phyloP scores from a whole-genome alignment of 2,797 vertebrate species.

The Myiotriccus ornatus region DNA sequence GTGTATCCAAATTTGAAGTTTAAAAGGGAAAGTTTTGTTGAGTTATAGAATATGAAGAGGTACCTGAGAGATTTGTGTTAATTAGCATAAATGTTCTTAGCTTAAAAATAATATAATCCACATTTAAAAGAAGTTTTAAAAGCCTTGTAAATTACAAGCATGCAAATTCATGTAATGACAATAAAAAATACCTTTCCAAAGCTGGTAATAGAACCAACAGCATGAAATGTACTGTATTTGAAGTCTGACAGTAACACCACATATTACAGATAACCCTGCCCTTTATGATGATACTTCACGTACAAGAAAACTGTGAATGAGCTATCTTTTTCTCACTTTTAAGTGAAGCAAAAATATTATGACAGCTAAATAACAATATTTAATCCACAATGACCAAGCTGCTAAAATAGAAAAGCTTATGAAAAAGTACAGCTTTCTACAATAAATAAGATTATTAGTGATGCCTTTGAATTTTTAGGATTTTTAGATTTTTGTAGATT shows the following conservation, averaged over 20 bases:
- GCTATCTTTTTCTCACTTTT: slow-evolving; percentile 1
- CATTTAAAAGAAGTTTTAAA: not conserved
- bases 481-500: too few relatives aligned
- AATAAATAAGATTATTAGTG: not conserved
- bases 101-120: not conserved
- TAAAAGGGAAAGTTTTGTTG: not conserved
- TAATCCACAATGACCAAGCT: not conserved
- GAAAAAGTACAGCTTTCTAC: not conserved
- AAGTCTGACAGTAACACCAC: not conserved
- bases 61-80: not conserved
- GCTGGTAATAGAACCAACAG: not conserved
- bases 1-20: rapidly evolving
- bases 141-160: not conserved
- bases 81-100: not conserved
- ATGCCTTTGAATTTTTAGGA: too few relatives aligned
- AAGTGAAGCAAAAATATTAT: slow-evolving; percentile 29
- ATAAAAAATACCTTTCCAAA: not conserved
- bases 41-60: not conserved
- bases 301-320: not conserved
- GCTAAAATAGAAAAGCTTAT: not conserved
- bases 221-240: not conserved
- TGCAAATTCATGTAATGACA: not conserved
- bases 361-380: slow-evolving; percentile 33
- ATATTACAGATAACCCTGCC: not conserved
- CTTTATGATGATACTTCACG: not conserved